These are phyloP conservation scores for Trinectes maculatus DNA, from an alignment of 2,113 vertebrate species.

Conservation along the genomic window DNA sequence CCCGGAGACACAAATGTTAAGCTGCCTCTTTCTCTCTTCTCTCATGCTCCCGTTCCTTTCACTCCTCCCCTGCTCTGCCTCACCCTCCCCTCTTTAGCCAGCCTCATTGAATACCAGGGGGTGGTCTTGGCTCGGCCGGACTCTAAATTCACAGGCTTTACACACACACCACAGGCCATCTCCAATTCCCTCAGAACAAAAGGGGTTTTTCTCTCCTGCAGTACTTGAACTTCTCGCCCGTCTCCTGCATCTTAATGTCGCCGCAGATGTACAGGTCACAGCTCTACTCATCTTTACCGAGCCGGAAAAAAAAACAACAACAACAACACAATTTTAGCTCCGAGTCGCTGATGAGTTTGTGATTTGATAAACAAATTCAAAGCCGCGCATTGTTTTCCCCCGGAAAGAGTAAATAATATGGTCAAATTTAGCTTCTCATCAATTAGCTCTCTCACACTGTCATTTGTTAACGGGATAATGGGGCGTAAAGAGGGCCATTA, in stretches of 20 bases:
- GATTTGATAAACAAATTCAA: conserved; percentile 70
- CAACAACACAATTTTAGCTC: conserved; percentile 24
- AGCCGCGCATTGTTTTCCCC: conserved; percentile 62
- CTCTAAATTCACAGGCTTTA: conserved; percentile 73
- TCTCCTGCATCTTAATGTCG: conserved; percentile 74
- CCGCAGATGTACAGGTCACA: conserved; percentile 44
- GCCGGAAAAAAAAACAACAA: too few relatives aligned
- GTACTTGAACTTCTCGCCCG: conserved; percentile 62
- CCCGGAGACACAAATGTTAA: conserved; percentile 84
- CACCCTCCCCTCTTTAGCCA: conserved; percentile 66
- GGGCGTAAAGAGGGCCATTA: conserved; percentile 79
- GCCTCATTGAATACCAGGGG: conserved; percentile 78
- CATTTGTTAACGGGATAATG: conserved; percentile 85
- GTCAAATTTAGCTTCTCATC: conserved; percentile 72
- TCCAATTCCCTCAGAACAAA: conserved; percentile 78
- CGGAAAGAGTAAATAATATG: conserved; percentile 72
- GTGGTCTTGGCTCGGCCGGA: conserved; percentile 74
- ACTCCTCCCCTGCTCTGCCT: conserved; percentile 48
- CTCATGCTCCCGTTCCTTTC: conserved; percentile 53
- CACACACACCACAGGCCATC: conserved; percentile 75
- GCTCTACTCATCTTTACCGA: conserved; percentile 15
- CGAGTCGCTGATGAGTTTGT: conserved; percentile 63
- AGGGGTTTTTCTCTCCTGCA: conserved; percentile 68
- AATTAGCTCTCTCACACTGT: conserved; percentile 73
- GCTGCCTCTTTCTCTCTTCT: conserved; percentile 73